phyloP scores from a whole-genome alignment of 2,888 invertebrate genomes.

The Blastobasis adustella region DNA sequence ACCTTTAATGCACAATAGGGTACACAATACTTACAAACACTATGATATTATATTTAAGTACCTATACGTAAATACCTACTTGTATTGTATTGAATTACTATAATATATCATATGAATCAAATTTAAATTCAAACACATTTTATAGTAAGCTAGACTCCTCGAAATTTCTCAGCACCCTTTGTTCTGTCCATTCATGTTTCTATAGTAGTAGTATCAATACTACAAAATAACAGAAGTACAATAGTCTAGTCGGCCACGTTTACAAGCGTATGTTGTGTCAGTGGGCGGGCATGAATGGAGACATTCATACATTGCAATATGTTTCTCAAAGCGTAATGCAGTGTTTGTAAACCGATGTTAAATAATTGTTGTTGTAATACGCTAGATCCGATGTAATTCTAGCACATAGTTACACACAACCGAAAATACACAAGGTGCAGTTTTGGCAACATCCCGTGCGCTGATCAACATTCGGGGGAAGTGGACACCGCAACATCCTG shows the following conservation, averaged over 20 bases:
- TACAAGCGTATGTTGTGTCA: no score
- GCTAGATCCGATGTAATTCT: constrained; percentile 36
- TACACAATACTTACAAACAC: no score
- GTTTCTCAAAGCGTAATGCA: constrained; percentile 8
- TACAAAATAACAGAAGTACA: no score
- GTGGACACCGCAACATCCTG: constrained; percentile 71
- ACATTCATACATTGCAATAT: constrained; percentile 5
- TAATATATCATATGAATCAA: constrained; percentile 6
- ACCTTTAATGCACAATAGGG: no score
- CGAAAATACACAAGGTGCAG: constrained; percentile 36
- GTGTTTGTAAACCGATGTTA: constrained; percentile 35
- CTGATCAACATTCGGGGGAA: constrained; percentile 54
- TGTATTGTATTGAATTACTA: no score
- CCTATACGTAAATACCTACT: no score
- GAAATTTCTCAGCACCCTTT: no score
- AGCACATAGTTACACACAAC: constrained; percentile 27
- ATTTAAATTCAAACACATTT: neutral
- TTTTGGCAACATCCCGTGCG: constrained; percentile 70
- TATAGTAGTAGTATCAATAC: no score
- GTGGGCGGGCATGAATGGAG: constrained; percentile 11
- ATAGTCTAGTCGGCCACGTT: no score
- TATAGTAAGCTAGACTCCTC: no score
- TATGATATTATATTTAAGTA: no score
- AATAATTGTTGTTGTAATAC: constrained; percentile 36
- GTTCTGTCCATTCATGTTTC: no score